Conservation (phyloP, 2,797 vertebrate genomes). For the Bovichtus diacanthus region DNA sequence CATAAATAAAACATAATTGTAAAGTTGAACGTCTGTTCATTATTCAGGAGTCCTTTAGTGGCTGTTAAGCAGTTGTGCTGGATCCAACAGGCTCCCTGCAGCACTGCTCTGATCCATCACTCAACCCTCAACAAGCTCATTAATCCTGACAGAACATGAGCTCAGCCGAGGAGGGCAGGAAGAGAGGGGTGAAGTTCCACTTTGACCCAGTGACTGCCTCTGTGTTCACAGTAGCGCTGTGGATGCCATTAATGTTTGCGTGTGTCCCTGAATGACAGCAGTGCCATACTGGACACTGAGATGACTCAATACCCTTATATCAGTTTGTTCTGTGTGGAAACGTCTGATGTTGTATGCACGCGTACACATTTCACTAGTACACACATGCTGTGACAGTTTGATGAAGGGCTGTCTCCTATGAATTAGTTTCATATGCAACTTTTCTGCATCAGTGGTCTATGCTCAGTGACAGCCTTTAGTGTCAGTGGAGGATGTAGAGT, state of each 20-base stretch:
- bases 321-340: not conserved
- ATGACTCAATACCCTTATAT: not conserved
- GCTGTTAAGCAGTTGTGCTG: constrained; percentile 31
- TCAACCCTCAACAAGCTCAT: constrained; percentile 63
- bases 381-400: constrained; percentile 5
- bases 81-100: constrained; percentile 33
- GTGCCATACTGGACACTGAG: not conserved
- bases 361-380: not conserved
- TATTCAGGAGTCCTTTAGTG: constrained; percentile 28
- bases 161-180: constrained; percentile 31
- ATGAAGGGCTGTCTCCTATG: not conserved
- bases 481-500: not conserved
- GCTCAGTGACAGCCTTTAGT: constrained; percentile 4
- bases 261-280: constrained; percentile 2
- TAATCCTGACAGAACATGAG: constrained; percentile 68
- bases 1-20: not conserved
- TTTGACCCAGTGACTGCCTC: constrained; percentile 33
- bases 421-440: constrained; percentile 6
- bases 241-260: not conserved
- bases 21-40: constrained; percentile 2
- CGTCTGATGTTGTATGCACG: not conserved
- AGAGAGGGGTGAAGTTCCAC: constrained; percentile 43
- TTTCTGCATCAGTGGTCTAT: not conserved
- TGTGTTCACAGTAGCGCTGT: constrained; percentile 7
- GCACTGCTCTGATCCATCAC: constrained; percentile 61